Evolutionary conservation across 2,888 invertebrate genomes (phyloP), one percentile per base, ranked within the genome.

Genomic region (Dicyrtomina minuta): DNA sequence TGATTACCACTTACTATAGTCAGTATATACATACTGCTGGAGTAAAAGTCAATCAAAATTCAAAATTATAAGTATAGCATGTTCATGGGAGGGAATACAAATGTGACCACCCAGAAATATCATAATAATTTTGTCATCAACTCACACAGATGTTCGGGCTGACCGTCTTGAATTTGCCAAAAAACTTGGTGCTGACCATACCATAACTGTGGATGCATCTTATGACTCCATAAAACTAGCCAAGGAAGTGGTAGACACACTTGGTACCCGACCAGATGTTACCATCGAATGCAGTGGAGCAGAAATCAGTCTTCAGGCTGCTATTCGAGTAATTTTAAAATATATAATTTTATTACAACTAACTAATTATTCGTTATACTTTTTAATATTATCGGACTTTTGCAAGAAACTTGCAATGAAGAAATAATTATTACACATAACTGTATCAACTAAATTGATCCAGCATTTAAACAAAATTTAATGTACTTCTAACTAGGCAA

Each of bases 271-370:
- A 66, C 90, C 91, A 0, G 89, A 91, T 72, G 89, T 91, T 72
- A 87, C 91, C 1, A 89, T 97, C 75, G 96, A 97, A 80, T 96
- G 95, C 49, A 90, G 90, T 77, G 97, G 96, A 2, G 91, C 89
- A 0, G 89, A 93, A 80, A 83, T 89, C n/a, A 90, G 90, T 60
- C 88, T 91, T 43, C 84, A 90, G 39, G 82, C 92, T 44, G 90
- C 90, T 0, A 86, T 96, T 76, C 83, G 89, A 83, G 93, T 94
- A 81, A 84, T 83, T 53, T 17, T 41, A 20, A 12, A 41, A 13
- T 20, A 22, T 39, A 33, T 33, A 20, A n/a, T 24, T 49, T 51
- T 10, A 4, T 12, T 46, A 10, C 8, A 27, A n/a, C 39, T 39
- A 10, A 51, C 22, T 55, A 27, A 58, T n/a, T 6, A 26, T 49